These are phyloP conservation scores for Sarcophilus harrisii DNA, from an alignment of 2,797 vertebrate species.

Conservation along the genomic window DNA sequence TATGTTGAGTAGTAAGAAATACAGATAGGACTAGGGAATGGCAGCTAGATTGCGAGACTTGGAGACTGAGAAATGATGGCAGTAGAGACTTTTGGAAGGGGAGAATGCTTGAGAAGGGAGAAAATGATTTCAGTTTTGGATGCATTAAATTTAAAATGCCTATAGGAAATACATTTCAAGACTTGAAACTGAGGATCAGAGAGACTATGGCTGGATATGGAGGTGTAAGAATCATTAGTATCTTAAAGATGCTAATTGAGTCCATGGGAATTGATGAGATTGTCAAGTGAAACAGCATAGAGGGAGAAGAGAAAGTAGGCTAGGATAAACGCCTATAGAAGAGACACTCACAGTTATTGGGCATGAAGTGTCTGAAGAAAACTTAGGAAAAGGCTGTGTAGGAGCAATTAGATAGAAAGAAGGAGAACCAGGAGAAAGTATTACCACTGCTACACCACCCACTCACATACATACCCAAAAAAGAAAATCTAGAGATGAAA, in stretches of 20 bases:
- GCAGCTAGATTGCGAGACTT: not conserved
- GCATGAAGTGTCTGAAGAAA: not conserved
- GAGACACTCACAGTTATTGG: not conserved
- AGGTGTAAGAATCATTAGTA: not conserved
- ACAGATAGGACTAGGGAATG: not conserved
- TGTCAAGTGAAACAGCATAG: not conserved
- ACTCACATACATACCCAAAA: too few relatives aligned
- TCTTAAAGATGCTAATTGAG: not conserved
- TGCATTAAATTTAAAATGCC: not conserved
- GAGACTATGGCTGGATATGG: not conserved
- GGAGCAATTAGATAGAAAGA: not conserved
- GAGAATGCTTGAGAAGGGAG: not conserved
- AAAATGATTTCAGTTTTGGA: not conserved
- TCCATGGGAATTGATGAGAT: not conserved
- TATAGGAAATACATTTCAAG: not conserved
- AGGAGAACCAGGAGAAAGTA: not conserved
- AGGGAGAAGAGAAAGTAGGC: not conserved
- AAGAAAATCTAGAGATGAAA: not conserved
- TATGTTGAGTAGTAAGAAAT: not conserved
- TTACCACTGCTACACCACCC: not conserved
- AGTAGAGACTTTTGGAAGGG: not conserved
- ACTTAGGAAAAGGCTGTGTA: not conserved
- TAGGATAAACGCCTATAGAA: not conserved
- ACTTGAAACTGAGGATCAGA: not conserved
- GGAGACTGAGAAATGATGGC: not conserved